phyloP scores from a whole-genome alignment of 2,888 invertebrate species.

The Spilarctia lutea region DNA sequence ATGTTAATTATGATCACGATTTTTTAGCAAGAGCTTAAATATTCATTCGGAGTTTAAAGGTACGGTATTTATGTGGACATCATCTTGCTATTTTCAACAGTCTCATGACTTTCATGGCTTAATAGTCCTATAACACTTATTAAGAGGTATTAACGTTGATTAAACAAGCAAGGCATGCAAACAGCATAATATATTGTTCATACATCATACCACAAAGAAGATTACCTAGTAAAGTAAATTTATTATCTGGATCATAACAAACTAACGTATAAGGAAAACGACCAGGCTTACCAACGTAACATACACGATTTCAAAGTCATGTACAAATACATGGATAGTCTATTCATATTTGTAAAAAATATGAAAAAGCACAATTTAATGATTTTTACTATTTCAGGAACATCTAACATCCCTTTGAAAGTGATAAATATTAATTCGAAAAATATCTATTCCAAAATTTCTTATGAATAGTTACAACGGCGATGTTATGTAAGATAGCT shows the following conservation, averaged over 20 bases:
- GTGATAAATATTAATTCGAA: conserved; percentile 28
- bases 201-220: neutral
- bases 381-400: conserved; percentile 21
- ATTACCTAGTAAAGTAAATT: neutral
- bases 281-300: neutral
- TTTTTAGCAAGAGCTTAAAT: neutral
- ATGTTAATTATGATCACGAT: neutral
- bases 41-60: neutral
- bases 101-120: neutral
- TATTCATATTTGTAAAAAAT: conserved; percentile 26
- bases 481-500: conserved; percentile 45
- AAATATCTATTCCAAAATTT: conserved; percentile 31
- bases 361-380: conserved; percentile 34
- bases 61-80: neutral
- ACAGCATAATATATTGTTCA: neutral
- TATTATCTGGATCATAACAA: too few relatives aligned
- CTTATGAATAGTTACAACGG: conserved; percentile 37
- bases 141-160: neutral
- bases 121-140: neutral
- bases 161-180: neutral
- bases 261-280: too few relatives aligned
- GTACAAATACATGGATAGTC: neutral
- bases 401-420: conserved; percentile 26
- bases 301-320: neutral
- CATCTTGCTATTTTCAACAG: neutral